Evolutionary conservation across 2,797 vertebrate genomes (phyloP), one percentile per base, ranked within the genome.

Genomic region (Squalus acanthias): DNA sequence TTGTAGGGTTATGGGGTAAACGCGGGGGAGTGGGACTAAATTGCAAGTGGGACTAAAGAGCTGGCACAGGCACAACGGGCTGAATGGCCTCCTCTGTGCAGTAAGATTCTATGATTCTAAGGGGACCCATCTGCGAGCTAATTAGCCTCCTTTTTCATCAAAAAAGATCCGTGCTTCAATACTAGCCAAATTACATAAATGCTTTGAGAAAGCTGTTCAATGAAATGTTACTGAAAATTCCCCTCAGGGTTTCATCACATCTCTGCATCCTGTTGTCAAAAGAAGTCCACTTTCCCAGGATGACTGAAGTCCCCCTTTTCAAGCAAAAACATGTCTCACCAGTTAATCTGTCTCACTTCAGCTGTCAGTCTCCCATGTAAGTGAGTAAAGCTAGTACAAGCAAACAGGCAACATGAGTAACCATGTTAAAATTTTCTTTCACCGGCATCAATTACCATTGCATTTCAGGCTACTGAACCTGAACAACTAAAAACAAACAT

Each of bases 321-420:
- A 15, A 72, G 69, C 93, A 57, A 60, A 92, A 76, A 95, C 13
- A 57, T 33, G 53, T 29, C 94, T 95, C 72, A 76, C 53, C 70
- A 76, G 94, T 74, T 76, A 95, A 95, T 95, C 70, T 76, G 70
- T 95, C 70, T 95, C 70, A 95, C 69, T 95, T 76, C 94, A 95
- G 70, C 94, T 95, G 94, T 95, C 94, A 57, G 70, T 76, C 24
- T 95, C 94, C 94, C 26, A 95, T 76, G 94, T 95, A 95, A 76
- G 7, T 60, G 70, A 76, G 94, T 57, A 60, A 72, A 95, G 70
- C 50, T 57, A 95, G 60, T 20, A 57, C 69, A 76, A 95, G 46
- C 94, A 95, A 76, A 76, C 70, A 57, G 26, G 93, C 70, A 95
- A 95, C 70, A 29, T 53, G 70, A 95, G 70, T 13, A 33, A 29